Evolutionary conservation across 2,888 invertebrate genomes (phyloP).

Genomic region (Geotrupes spiniger): DNA sequence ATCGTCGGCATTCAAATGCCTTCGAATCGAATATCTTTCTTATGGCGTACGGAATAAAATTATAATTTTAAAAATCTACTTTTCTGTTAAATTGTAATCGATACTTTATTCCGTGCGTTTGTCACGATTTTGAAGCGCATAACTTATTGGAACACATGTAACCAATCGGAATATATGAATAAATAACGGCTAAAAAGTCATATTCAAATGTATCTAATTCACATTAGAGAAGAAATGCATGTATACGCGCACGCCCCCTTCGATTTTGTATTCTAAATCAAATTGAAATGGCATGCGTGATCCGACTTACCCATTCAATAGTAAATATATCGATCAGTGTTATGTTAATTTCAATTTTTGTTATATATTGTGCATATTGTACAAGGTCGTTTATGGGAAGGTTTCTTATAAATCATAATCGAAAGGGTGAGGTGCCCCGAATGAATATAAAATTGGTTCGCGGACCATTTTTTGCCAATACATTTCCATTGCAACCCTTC

Average conservation of each 20-base stretch:
- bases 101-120: slow-evolving; percentile 33
- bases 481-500: slow-evolving; percentile 19
- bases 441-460: slow-evolving; percentile 48
- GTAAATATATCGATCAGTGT: slow-evolving; percentile 45
- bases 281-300: slow-evolving; percentile 42
- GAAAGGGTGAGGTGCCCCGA: slow-evolving; percentile 43
- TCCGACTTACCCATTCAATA: slow-evolving; percentile 23
- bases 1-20: slow-evolving; percentile 14
- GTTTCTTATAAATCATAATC: slow-evolving; percentile 44
- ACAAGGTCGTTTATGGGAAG: slow-evolving; percentile 49
- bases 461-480: slow-evolving; percentile 17
- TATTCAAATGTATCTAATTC: slow-evolving; percentile 38
- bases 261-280: slow-evolving; percentile 40
- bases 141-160: slow-evolving; percentile 34
- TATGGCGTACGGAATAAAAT: slow-evolving; percentile 8
- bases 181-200: slow-evolving; percentile 41
- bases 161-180: slow-evolving; percentile 41
- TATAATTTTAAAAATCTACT: slow-evolving; percentile 12
- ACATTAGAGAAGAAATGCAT: slow-evolving; percentile 38
- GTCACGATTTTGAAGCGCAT: slow-evolving; percentile 19
- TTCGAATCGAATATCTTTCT: background rate
- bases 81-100: slow-evolving; percentile 36
- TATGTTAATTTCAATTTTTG: slow-evolving; percentile 49
- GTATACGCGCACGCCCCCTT: slow-evolving; percentile 42
- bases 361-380: slow-evolving; percentile 22